Conservation (phyloP, 2,797 vertebrate genomes). For the Choloepus didactylus region DNA sequence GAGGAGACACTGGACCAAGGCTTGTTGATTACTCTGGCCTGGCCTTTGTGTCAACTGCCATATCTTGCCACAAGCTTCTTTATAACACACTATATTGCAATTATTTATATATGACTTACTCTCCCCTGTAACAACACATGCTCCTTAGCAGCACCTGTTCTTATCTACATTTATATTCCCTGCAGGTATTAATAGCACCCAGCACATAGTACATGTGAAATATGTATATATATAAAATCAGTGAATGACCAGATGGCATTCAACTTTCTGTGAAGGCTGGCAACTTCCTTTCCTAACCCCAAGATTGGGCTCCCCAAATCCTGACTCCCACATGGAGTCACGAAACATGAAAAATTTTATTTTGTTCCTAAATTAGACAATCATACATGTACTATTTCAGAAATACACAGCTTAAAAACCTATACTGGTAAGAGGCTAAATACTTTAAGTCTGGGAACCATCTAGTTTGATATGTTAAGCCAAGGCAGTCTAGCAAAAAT, state of each 20-base stretch:
- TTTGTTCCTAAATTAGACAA: conserved; percentile 13
- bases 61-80: not conserved
- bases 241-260: not conserved
- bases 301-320: not conserved
- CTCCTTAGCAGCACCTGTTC: not conserved
- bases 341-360: conserved; percentile 43
- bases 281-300: not conserved
- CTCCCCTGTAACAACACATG: too few species aligned
- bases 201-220: not conserved
- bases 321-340: not conserved
- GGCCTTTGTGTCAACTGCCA: not conserved
- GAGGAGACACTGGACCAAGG: not conserved
- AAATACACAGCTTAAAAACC: conserved; percentile 14
- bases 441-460: conserved; percentile 43
- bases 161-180: not conserved
- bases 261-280: not conserved
- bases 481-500: conserved; percentile 19
- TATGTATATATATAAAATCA: not conserved
- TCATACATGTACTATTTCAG: not conserved
- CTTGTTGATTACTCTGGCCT: not conserved
- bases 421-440: not conserved
- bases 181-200: not conserved
- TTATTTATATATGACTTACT: rapidly evolving
- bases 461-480: not conserved
- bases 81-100: rapidly evolving